A percentile compares a stretch with the other conserved stretches of the same genome.
Conservation (phyloP, 2,888 invertebrate species). For the Cephus rjabovi region DNA sequence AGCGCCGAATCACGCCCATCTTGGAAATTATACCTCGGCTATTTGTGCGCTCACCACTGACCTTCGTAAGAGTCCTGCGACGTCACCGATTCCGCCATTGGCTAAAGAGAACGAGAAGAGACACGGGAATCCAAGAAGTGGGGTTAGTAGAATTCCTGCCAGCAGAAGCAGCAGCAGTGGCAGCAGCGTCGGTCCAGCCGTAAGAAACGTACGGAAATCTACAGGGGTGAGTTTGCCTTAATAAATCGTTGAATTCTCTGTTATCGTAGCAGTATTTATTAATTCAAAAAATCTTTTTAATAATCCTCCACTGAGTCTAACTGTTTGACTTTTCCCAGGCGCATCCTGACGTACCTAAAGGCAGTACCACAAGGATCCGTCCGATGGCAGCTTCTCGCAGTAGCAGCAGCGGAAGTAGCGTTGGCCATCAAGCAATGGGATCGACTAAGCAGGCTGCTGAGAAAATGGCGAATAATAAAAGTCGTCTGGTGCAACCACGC, state of each 20-base stretch:
- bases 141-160: constrained; percentile 67
- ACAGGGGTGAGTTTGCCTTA: constrained; percentile 26
- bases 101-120: constrained; percentile 39
- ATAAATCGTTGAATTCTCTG: neutral
- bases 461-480: constrained; percentile 35
- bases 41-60: constrained; percentile 67
- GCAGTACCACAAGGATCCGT: constrained; percentile 9
- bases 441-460: constrained; percentile 34
- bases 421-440: constrained; percentile 55
- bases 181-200: constrained; percentile 70
- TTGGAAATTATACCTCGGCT: constrained; percentile 69
- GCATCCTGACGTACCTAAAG: constrained; percentile 14
- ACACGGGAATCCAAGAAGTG: constrained; percentile 41
- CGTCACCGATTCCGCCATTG: constrained; percentile 25
- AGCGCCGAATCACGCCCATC: constrained; percentile 68
- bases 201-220: constrained; percentile 49
- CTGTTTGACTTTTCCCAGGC: neutral
- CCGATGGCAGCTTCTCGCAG: constrained; percentile 60
- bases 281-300: neutral
- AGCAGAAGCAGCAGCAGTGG: constrained; percentile 73
- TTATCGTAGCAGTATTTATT: constrained; percentile 48
- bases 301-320: neutral
- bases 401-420: constrained; percentile 66
- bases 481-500: constrained; percentile 54
- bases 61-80: constrained; percentile 52